Evolutionary conservation across 2,888 invertebrate genomes (phyloP).

Genomic region (Listrodromus nycthemerus): DNA sequence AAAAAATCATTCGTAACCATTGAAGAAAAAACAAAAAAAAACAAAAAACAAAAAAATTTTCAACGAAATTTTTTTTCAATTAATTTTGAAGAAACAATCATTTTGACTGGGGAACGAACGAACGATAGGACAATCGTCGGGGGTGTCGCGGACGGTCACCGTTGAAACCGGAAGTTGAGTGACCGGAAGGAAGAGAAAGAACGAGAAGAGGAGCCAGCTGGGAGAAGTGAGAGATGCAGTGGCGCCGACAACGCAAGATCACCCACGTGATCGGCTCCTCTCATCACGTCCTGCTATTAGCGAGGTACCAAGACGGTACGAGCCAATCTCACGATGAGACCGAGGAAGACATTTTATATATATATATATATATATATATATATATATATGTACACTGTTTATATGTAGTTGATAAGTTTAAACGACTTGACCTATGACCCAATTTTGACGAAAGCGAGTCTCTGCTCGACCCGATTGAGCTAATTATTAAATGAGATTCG

Average conservation of each 20-base stretch:
- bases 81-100: no score
- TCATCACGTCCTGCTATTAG: constrained; percentile 81
- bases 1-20: no score
- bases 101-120: no score
- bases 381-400: background rate
- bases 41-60: no score
- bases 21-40: no score
- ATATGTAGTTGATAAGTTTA: constrained; percentile 6
- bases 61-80: no score
- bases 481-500: constrained; percentile 20
- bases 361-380: background rate
- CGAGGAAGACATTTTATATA: background rate
- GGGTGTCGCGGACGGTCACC: constrained; percentile 14
- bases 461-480: background rate
- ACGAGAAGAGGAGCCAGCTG: constrained; percentile 28
- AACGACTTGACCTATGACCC: constrained; percentile 30
- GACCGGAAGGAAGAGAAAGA: constrained; percentile 32
- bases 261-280: constrained; percentile 83
- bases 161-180: constrained; percentile 49
- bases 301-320: constrained; percentile 84
- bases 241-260: constrained; percentile 82
- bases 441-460: constrained; percentile 1
- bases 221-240: constrained; percentile 79
- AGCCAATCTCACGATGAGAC: constrained; percentile 20
- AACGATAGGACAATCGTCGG: constrained; percentile 8